These are phyloP conservation scores for Phania funesta DNA, from an alignment of 2,888 invertebrate species.

Conservation along the genomic window DNA sequence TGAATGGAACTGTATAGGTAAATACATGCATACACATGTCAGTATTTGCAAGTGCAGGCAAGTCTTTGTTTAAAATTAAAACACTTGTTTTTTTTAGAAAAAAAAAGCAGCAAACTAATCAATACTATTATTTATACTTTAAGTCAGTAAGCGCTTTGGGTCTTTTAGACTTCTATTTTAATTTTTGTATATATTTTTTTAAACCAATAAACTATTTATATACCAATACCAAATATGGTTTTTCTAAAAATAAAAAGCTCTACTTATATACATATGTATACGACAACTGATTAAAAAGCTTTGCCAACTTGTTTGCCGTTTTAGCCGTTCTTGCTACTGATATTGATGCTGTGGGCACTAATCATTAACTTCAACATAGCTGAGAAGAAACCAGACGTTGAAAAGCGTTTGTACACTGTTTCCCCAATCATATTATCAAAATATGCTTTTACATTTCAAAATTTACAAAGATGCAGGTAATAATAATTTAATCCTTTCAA, in stretches of 20 bases:
- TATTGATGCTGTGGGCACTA: neutral
- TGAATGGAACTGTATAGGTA: neutral
- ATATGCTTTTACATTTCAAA: neutral
- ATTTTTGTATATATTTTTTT: conserved; percentile 12
- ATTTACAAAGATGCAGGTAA: no score
- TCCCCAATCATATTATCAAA: neutral
- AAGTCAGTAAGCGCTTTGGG: conserved; percentile 26
- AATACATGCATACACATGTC: neutral
- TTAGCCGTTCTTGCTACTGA: neutral
- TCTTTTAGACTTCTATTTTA: conserved; percentile 9
- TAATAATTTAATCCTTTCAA: no score
- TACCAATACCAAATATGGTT: conserved; percentile 69
- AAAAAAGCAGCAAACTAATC: conserved; percentile 22
- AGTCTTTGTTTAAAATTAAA: conserved; percentile 26
- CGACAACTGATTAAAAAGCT: conserved; percentile 19
- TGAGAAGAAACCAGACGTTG: neutral
- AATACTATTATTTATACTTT: conserved; percentile 50
- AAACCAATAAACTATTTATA: conserved; percentile 69
- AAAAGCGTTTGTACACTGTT: neutral
- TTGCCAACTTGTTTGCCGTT: conserved; percentile 40
- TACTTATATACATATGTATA: neutral
- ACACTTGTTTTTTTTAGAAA: conserved; percentile 23
- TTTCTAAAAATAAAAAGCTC: conserved; percentile 70
- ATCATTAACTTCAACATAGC: neutral
- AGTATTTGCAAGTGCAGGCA: neutral